Evolutionary conservation across 2,113 vertebrate species (phyloP), one percentile per base, ranked within the genome.

Genomic region (Alligator sinensis): DNA sequence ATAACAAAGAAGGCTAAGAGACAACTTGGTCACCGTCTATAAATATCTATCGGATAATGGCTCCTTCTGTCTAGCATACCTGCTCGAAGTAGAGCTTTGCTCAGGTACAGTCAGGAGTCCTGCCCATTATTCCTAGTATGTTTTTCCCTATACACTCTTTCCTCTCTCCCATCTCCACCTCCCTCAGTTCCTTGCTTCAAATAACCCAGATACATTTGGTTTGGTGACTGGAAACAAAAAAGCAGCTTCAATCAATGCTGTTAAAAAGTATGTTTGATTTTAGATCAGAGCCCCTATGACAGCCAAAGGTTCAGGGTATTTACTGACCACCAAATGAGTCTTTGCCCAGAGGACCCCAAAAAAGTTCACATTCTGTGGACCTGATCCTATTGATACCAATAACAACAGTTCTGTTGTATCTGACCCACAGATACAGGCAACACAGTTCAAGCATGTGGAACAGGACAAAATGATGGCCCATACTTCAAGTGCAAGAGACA

Each of bases 401-500:
- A 30, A 82, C 82, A 91, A n/a, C 16, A 89, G 34, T 58, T 18
- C 54, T 72, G 38, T 58, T 58, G 28, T 68, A 82, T 76, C 76
- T 0, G 0, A 1, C 62, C 72, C 3, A 57, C 30, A 6, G 4
- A 91, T 63, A 54, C 11, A 68, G 30, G 80, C 17, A 70, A 34
- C 59, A 30, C 47, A 90, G 13, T 82, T 66, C 66, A 54, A 58
- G 66, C 60, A 85, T 5, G 7, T 85, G 47, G 76, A 19, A 77
- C 86, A 84, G 62, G 22, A 82, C 8, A 89, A n/a, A n/a, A 62
- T 64, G 8, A 59, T 58, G 34, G 64, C 18, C 64, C 9, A 68
- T 91, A 10, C 77, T 93, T 91, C 70, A 77, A 64, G 58, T 58
- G 11, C 9, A 77, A 5, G 6, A 28, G 10, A 54, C 5, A 64